Conservation (phyloP, 2,888 invertebrate species). For the Halictus ligatus region DNA sequence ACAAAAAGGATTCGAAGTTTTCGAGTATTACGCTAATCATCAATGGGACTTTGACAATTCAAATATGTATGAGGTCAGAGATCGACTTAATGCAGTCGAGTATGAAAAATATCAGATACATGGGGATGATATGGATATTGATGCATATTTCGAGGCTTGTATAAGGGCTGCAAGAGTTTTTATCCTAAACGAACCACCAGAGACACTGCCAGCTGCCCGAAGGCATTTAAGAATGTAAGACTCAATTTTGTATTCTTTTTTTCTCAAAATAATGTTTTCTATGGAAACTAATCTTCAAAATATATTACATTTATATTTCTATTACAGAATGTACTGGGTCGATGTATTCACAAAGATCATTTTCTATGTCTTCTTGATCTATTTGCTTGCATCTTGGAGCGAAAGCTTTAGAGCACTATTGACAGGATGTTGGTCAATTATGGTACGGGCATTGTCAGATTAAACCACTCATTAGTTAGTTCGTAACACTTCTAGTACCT, state of each 20-base stretch:
- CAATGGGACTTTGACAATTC: slow-evolving; percentile 95
- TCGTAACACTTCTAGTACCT: slow-evolving; percentile 53
- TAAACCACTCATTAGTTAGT: slow-evolving; percentile 42
- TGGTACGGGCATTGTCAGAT: slow-evolving; percentile 55
- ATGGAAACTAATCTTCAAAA: not conserved
- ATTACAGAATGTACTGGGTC: slow-evolving; percentile 94
- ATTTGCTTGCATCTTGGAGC: slow-evolving; percentile 78
- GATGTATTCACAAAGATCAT: slow-evolving; percentile 90
- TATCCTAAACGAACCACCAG: slow-evolving; percentile 93
- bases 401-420: slow-evolving; percentile 78
- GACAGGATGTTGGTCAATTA: slow-evolving; percentile 65
- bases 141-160: slow-evolving; percentile 93
- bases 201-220: slow-evolving; percentile 91
- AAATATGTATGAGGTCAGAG: slow-evolving; percentile 86
- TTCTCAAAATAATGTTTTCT: not conserved
- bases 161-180: slow-evolving; percentile 91
- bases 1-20: slow-evolving; percentile 93
- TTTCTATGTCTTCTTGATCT: slow-evolving; percentile 88
- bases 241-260: not conserved
- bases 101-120: slow-evolving; percentile 89
- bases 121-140: slow-evolving; percentile 90
- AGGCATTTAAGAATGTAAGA: slow-evolving; percentile 92
- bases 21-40: slow-evolving; percentile 96
- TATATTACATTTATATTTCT: slow-evolving; percentile 55
- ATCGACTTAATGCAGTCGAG: slow-evolving; percentile 88